Base-by-base conservation (phyloP, 2,797 vertebrate species). In the Melanotaenia nigrans region DNA sequence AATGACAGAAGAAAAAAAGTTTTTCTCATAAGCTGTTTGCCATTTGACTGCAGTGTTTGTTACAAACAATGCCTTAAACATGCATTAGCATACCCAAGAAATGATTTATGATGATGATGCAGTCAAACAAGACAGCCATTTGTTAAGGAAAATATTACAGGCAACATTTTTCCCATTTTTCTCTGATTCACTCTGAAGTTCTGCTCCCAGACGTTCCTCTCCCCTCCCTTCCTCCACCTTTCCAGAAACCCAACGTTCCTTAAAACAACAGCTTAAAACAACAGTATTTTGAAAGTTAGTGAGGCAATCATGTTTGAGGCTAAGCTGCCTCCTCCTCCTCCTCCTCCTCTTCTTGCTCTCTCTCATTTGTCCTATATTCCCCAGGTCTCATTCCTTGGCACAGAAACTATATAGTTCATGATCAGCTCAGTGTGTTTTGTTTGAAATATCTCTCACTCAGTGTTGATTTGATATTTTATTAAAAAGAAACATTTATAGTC, bases 221-320 rank as follows among this genome's bases (percentile, higher is more conserved):
- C 57, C 18, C 57, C 78, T 56, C 40, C 54, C 67, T 10, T 55
- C 51, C 68, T 55, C 81, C 68, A 18, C n/a, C 65, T 60, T 40
- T 67, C 65, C 73, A 67, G 92, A 88, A 92, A 92, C 83, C 78
- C 20, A 79, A 91, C 82, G 83, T 84, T 67, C 72, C 72, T 85
- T 76, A 71, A 87, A 87, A 78, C 78, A 81, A 77, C 80, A 83
- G 86, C 90, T 92, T 92, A 90, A 93, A 91, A 89, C 88, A 90
- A 92, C 91, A 90, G 88, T 65, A 82, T 89, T 92, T 86, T 87
- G 72, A 89, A 88, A 90, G 89, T 89, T 87, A 85, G 83, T 89
- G 86, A 91, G 86, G 85, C 87, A 87, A 87, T 91, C 84, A 79
- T 73, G 79, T 91, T 88, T 82, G 76, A 89, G 82, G 83, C 51